Evolutionary conservation across 2,113 vertebrate species (phyloP).

Genomic region (Brevimyrus niger): DNA sequence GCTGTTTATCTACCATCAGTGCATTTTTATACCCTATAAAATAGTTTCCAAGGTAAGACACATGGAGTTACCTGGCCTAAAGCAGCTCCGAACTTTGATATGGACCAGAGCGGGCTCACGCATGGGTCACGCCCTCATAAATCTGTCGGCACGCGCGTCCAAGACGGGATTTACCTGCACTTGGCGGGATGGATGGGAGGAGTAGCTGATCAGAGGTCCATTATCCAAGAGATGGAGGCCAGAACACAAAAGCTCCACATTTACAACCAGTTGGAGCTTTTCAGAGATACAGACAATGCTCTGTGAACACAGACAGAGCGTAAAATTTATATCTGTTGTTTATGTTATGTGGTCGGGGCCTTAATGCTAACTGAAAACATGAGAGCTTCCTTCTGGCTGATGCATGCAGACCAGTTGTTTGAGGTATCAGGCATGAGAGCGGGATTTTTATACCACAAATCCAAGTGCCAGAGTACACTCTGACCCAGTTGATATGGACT

Average conservation of each 20-base stretch:
- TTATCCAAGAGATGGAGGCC: conserved; percentile 25
- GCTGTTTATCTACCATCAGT: neutral
- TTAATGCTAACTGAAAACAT: conserved; percentile 6
- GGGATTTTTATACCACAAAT: conserved; percentile 27
- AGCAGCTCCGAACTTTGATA: conserved; percentile 8
- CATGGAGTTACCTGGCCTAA: neutral
- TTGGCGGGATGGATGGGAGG: conserved; percentile 53
- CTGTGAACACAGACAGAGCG: conserved; percentile 1
- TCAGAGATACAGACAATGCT: neutral
- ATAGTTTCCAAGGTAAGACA: neutral
- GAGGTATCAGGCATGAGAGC: conserved; percentile 11
- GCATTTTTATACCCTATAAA: neutral
- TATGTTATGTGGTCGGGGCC: neutral
- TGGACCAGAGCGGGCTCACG: conserved; percentile 44
- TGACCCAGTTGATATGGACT: conserved; percentile 44
- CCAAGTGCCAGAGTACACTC: conserved; percentile 47
- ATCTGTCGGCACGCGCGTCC: conserved; percentile 48
- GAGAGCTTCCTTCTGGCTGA: neutral
- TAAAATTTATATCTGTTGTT: conserved; percentile 17
- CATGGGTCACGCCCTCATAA: conserved; percentile 50
- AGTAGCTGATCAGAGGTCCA: conserved; percentile 27
- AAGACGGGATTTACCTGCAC: conserved; percentile 53
- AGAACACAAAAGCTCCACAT: neutral
- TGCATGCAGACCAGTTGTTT: conserved; percentile 16
- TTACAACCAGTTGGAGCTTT: conserved; percentile 44